Evolutionary conservation across 2,113 vertebrate genomes (phyloP), one percentile per base, ranked within the genome.

Genomic region (Cyprinodon brontotheroides): DNA sequence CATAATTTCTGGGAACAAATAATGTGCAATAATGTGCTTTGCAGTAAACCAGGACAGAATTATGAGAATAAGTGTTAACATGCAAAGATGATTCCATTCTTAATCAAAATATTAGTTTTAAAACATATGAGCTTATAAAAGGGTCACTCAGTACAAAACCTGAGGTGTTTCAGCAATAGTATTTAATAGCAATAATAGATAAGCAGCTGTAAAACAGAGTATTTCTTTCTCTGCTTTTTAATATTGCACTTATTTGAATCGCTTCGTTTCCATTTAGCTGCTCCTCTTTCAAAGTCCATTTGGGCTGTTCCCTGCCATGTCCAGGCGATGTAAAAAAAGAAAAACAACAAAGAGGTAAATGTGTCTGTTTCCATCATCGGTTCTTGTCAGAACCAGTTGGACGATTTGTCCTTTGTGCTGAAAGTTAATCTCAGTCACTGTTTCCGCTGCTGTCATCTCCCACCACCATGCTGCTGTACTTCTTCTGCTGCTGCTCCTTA

Each of bases 391-490:
- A 63, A 60, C 38, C 40, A 9, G 39, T 14, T 43, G n/a, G 45
- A 45, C 37, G 45, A 4, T 62, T 62, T 0, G n/a, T 71, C 9
- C 43, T 15, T 57, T 4, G 7, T 6, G 8, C 22, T 43, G 53
- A 10, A 13, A 2, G 43, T 10, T 1, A 40, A 20, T 57, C 37
- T 93, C 81, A 93, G 86, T 94, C 92, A 29, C 92, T 95, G 85
- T 87, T 84, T 78, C 85, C 62, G 75, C 89, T 93, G 87, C 93
- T 87, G 80, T 84, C 95, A 0, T 96, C 96, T 79, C 96, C 95
- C 74, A 95, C 95, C 37, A 99, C 94, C 95, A 98, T 97, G 86
- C 89, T 96, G 94, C 98, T 99, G 87, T 99, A 99, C 86, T 94
- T 96, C 85, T 97, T 98, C 95, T 99, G 98, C 76, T 99, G 96